Evolutionary conservation across 2,113 vertebrate genomes (phyloP), one percentile per base, ranked within the genome.

Genomic region (Chloroceryle aenea): DNA sequence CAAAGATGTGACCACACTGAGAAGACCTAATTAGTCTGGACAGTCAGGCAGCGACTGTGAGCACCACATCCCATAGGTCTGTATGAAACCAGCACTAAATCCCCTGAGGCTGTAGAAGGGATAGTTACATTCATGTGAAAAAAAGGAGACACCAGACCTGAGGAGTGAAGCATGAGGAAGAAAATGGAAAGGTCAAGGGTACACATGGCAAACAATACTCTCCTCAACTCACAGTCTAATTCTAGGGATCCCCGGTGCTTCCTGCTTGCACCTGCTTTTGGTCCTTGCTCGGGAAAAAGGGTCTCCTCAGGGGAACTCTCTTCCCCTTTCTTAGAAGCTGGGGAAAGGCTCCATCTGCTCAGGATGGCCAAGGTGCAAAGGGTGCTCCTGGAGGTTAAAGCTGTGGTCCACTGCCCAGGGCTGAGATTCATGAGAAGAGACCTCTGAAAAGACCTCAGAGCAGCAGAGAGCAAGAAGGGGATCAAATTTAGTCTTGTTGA

Each of bases 401-500:
- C 32, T 77, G 32, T 16, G 1, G 0, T 17, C 29, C 0, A 3
- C 30, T 83, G 83, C 67, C 82, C 53, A 80, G 53, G 73, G 59
- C 45, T 58, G 42, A 59, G 23, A 10, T 36, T 86, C 59, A 32
- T 7, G n/a, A 84, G 75, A 80, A 73, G 32, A 93, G 55, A 90
- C n/a, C 52, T 87, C 74, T 81, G 23, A 92, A 42, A 36, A 86
- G 68, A 62, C 32, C 4, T 17, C 69, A 42, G 38, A 38, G 56
- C 30, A 20, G 86, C 72, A 92, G 61, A 92, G 59, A 38, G 55
- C 43, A 59, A 77, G 63, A 53, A n/a, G 9, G 25, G 34, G 85
- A 94, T 92, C 87, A 93, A 55, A 88, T 90, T 82, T 77, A 34
- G 38, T 34, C 85, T 91, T 61, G 88, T 50, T 71, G 52, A 90